Conservation (phyloP, 2,797 vertebrate genomes). For the Eleutherodactylus coqui region DNA sequence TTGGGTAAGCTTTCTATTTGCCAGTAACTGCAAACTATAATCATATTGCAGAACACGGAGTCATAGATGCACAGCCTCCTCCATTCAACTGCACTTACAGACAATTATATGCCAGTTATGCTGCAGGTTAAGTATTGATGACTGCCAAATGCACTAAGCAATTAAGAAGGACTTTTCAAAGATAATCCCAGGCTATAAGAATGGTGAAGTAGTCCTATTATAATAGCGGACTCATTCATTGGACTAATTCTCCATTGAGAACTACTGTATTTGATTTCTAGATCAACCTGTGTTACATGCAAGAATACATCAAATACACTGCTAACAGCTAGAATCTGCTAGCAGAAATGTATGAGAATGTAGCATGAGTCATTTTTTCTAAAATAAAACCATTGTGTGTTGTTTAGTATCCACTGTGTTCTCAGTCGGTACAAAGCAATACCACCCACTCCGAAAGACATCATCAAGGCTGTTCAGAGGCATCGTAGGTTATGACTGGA, state of each 20-base stretch:
- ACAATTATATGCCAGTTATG: not conserved
- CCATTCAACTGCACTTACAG: not conserved
- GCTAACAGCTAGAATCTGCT: not conserved
- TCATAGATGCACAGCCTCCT: not conserved
- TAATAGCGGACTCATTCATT: not conserved
- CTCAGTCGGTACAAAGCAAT: not conserved
- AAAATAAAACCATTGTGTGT: constrained; percentile 11
- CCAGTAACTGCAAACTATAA: not conserved
- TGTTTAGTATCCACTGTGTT: not conserved
- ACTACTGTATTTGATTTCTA: not conserved
- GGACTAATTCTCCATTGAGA: not conserved
- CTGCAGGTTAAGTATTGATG: not conserved
- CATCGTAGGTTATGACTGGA: not conserved
- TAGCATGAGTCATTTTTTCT: not conserved
- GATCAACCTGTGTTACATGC: not conserved
- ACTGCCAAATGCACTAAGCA: not conserved
- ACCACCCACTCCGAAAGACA: not conserved
- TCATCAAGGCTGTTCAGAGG: not conserved
- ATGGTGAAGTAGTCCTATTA: not conserved
- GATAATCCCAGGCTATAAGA: not conserved
- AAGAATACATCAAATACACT: not conserved
- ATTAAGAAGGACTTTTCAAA: not conserved
- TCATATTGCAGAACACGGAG: not conserved
- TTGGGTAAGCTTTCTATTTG: not conserved
- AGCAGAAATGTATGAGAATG: constrained; percentile 3